Conservation (phyloP, 2,797 vertebrate species). For the Sitta carolinensis region DNA sequence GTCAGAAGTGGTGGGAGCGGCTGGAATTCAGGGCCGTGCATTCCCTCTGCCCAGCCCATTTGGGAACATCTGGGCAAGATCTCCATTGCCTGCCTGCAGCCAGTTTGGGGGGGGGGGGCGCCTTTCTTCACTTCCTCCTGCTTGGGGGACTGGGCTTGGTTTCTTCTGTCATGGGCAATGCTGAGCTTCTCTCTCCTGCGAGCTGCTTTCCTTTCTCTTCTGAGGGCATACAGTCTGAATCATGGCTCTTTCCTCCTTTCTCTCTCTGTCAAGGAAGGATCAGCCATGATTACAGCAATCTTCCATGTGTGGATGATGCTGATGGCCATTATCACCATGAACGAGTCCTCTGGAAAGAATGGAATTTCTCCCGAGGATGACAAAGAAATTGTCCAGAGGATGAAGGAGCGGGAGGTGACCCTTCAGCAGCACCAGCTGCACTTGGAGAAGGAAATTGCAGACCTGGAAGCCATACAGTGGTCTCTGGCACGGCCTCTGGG, state of each 20-base stretch:
- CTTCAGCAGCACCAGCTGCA: constrained; percentile 78
- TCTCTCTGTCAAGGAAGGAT: constrained; percentile 34
- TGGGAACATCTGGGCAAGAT: rapidly evolving
- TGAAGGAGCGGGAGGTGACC: constrained; percentile 84
- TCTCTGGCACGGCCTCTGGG: neutral
- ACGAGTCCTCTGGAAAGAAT: neutral
- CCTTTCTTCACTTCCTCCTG: neutral
- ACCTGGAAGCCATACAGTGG: neutral
- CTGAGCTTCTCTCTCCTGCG: neutral
- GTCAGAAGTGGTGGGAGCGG: neutral
- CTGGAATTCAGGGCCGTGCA: neutral
- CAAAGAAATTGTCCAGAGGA: constrained; percentile 81
- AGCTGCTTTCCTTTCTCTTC: neutral
- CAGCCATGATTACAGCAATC: constrained; percentile 82
- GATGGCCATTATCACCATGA: constrained; percentile 61
- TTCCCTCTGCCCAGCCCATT: neutral
- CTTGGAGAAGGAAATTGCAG: constrained; percentile 76
- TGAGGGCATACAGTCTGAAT: neutral
- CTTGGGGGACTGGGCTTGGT: neutral
- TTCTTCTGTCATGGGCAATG: neutral
- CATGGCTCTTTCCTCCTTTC: neutral
- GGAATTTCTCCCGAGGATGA: neutral
- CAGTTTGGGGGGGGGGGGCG: rapidly evolving
- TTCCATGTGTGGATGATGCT: constrained; percentile 85
- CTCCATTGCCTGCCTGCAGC: neutral